Base-by-base conservation (phyloP, 2,113 vertebrate species). In the Nyctibius bracteatus region DNA sequence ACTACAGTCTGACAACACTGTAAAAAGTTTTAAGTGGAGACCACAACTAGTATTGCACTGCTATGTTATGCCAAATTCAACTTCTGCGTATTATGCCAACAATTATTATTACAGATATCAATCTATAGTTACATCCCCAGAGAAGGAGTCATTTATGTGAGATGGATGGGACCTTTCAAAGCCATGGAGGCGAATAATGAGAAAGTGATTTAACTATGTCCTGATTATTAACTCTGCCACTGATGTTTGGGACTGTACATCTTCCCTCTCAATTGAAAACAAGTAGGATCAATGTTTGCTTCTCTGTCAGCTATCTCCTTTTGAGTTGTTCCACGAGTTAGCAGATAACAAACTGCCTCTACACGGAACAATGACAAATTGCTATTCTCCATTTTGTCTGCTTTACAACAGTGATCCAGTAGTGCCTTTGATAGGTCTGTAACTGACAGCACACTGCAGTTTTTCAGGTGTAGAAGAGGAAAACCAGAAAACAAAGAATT, bases 321-420 rank as follows among this genome's bases (percentile, higher is more conserved):
- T n/a, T 39, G 39, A 80, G 18, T 5, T 11, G 1, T 68, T 59
- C 41, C 30, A 73, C 30, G 17, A 77, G 23, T 28, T 27, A 91
- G n/a, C 54, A 54, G 31, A 12, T 19, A 86, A 62, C 15, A 37
- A 65, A 57, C 33, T 37, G 15, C 14, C 33, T 82, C 35, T 23
- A 52, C 27, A 44, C 0, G 0, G 25, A 80, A 82, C 1, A 92
- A 67, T 12, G 1, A 39, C 14, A 88, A 54, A 44, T 4, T 30
- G 17, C 31, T 62, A 4, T 30, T 82, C 37, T 43, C 57, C 17
- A 9, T 68, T 44, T 35, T 41, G 19, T 35, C 33, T 66, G n/a
- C 31, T 65, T 24, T 59, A 19, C 24, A 37, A 15, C 19, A 58
- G 41, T n/a, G 44, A 90, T 19, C 22, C 62, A 68, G 41, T 6